Evolutionary conservation across 2,797 vertebrate species (phyloP).

Genomic region (Amniataba percoides): DNA sequence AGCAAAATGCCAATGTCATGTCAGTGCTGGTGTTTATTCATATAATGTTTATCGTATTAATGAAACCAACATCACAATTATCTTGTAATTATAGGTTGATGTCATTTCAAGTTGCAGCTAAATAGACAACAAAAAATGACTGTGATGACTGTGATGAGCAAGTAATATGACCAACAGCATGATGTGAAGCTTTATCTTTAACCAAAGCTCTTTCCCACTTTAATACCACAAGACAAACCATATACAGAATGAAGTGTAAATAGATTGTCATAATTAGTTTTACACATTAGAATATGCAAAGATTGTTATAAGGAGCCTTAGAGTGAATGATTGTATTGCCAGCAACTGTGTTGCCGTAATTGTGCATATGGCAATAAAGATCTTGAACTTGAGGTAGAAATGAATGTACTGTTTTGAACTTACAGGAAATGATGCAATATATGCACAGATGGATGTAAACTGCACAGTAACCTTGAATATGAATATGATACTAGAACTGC

Average conservation of each 20-base stretch:
- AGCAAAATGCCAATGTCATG: too few relatives aligned
- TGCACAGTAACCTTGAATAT: slow-evolving; percentile 7
- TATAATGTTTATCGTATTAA: too few relatives aligned
- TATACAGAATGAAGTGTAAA: neutral
- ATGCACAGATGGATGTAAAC: slow-evolving; percentile 32
- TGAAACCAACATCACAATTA: too few relatives aligned
- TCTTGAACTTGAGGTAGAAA: neutral
- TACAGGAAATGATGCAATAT: slow-evolving; percentile 39
- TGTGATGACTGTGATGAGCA: neutral
- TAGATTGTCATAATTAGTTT: neutral
- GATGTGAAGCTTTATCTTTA: neutral
- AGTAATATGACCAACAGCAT: neutral
- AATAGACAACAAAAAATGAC: neutral
- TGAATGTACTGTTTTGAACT: neutral
- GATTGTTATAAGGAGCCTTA: too few relatives aligned
- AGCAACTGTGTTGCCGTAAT: too few relatives aligned
- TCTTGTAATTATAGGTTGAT: too few relatives aligned
- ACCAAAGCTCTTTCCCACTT: neutral
- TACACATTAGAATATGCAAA: neutral
- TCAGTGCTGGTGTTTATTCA: too few relatives aligned
- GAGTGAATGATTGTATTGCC: too few relatives aligned
- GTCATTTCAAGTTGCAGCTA: too few relatives aligned
- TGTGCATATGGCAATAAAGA: too few relatives aligned
- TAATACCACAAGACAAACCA: neutral
- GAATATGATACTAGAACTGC: neutral